Base-by-base conservation (phyloP, 2,797 vertebrate genomes). In the Phoeniculus purpureus region DNA sequence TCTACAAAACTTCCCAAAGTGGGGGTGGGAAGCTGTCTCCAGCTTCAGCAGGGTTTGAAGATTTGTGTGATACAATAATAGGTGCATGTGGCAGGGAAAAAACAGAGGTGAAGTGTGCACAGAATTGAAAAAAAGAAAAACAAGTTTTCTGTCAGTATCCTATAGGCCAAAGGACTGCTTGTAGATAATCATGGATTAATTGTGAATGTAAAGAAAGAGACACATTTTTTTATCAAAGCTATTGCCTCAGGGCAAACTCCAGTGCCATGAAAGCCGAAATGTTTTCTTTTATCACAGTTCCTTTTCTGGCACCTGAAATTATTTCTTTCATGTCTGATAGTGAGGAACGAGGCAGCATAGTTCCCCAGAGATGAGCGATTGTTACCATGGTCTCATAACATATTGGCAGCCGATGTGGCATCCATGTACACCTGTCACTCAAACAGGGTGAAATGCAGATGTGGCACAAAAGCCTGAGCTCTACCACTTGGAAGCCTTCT, bases 351-450 rank as follows among this genome's bases (percentile, higher is more conserved):
- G 96, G 97, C 94, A 85, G 85, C 94, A 87, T 47, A 92, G 96
- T 96, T 98, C 98, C 98, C 97, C 73, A 96, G 98, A 98, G 98
- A 98, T 96, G 74, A 95, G 67, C 60, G 91, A 97, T 98, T 97
- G 98, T 98, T 98, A 97, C 98, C 96, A 95, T 94, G 97, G 97
- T 98, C 97, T 98, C 98, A 93, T 87, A 98, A 98, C 98, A 97
- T 97, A 98, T 97, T 98, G 98, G 97, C 97, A 96, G 97, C 96
- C 95, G 74, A 97, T 96, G 98, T 97, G 97, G 96, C 97, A 95
- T 96, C 97, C 97, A 83, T 97, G 98, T 98, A 97, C 98, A 98
- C 97, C 98, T 98, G 98, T 98, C 98, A 98, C 93, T 98, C 98
- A 98, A 92, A 94, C 7, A 26, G 77, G 82, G 79, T 40, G 22